Conservation (phyloP, 2,888 invertebrate genomes). For the Melikaiella ostensackeni region DNA sequence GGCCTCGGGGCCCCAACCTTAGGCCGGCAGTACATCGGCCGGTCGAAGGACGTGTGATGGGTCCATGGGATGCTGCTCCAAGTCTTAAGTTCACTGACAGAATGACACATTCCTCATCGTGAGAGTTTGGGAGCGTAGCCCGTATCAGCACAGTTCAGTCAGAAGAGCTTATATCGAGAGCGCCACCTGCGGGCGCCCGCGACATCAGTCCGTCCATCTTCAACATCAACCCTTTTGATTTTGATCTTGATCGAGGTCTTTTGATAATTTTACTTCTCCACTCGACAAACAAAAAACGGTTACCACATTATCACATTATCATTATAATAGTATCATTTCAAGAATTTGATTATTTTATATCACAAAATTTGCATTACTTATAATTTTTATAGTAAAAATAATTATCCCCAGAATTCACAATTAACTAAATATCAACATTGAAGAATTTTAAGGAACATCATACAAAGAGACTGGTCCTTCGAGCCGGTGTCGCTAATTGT, state of each 20-base stretch:
- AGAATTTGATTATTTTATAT: neutral
- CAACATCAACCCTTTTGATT: conserved; percentile 65
- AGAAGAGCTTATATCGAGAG: conserved; percentile 69
- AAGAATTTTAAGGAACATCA: too few relatives aligned
- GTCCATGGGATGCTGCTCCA: conserved; percentile 63
- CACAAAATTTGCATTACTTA: too few relatives aligned
- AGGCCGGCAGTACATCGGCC: conserved; percentile 54
- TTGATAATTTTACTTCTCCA: conserved; percentile 53
- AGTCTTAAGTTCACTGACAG: conserved; percentile 73
- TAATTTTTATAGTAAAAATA: too few relatives aligned
- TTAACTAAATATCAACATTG: too few relatives aligned
- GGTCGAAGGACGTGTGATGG: conserved; percentile 60
- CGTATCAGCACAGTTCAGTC: conserved; percentile 65
- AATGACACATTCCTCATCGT: conserved; percentile 75
- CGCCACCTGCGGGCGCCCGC: conserved; percentile 75
- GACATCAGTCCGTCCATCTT: conserved; percentile 65
- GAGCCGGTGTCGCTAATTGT: too few relatives aligned
- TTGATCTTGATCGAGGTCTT: conserved; percentile 70
- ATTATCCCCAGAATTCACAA: too few relatives aligned
- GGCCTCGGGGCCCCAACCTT: conserved; percentile 49
- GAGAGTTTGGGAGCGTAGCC: conserved; percentile 70
- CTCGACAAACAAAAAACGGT: neutral
- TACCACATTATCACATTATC: conserved; percentile 10
- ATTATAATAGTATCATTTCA: neutral
- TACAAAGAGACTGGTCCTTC: too few relatives aligned